Percentiles rank a stretch among this genome's conserved stretches.
Evolutionary conservation across 2,113 vertebrate genomes (phyloP).

Genomic region (Gallinago media): DNA sequence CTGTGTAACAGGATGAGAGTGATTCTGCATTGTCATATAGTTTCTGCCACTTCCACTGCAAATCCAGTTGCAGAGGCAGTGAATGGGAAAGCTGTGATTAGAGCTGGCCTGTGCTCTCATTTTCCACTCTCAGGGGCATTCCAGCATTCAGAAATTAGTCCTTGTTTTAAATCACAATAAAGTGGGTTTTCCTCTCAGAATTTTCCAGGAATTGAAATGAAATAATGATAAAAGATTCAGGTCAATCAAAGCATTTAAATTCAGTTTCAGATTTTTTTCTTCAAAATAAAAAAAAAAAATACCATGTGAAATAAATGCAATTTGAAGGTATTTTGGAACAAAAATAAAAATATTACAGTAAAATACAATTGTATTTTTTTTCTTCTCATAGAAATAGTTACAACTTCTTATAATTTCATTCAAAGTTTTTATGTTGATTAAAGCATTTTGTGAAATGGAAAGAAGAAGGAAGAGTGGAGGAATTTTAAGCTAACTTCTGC

Average conservation of each 20-base stretch:
- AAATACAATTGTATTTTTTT: not conserved
- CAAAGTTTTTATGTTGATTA: not conserved
- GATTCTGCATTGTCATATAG: fast-evolving
- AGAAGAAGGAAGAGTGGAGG: not conserved
- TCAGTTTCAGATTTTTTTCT: not conserved
- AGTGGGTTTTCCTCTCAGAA: fast-evolving
- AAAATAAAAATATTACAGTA: not conserved
- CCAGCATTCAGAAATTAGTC: not conserved
- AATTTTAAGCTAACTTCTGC: not conserved
- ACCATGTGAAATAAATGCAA: not conserved
- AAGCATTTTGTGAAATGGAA: not conserved
- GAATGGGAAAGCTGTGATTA: not conserved
- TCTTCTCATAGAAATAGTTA: not conserved
- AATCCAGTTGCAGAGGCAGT: not conserved
- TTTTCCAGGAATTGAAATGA: not conserved
- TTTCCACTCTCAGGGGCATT: not conserved
- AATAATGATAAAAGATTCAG: not conserved
- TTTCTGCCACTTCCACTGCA: not conserved
- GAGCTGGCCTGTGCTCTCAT: fast-evolving
- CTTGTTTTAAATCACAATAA: not conserved
- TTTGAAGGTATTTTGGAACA: not conserved
- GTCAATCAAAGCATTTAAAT: not conserved
- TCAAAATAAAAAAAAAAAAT: not conserved
- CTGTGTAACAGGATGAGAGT: fast-evolving
- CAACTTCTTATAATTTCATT: not conserved